A percentile compares a stretch with the other conserved stretches of the same genome.
These are phyloP conservation scores for Asobara japonica DNA, from an alignment of 1,140 invertebrate species.

Conservation along the genomic window DNA sequence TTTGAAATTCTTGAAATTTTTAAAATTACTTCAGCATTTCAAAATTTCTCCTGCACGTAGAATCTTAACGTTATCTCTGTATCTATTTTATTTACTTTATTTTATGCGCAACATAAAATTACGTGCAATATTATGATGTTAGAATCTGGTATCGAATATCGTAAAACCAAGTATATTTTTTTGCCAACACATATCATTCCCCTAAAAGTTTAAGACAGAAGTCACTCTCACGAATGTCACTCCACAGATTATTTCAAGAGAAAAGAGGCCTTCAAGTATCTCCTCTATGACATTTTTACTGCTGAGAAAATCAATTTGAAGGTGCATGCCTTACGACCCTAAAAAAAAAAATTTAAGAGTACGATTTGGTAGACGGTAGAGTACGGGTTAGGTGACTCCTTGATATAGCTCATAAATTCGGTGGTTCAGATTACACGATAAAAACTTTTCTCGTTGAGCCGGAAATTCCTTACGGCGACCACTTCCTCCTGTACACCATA, in stretches of 20 bases:
- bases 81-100: no score
- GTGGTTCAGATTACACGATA: slow-evolving; percentile 23
- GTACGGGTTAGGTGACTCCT: not conserved
- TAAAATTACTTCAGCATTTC: no score
- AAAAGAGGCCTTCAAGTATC: not conserved
- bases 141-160: no score
- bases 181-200: no score
- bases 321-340: slow-evolving; percentile 1
- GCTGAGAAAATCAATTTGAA: not conserved
- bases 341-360: not conserved
- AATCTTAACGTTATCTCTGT: no score
- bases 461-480: not conserved
- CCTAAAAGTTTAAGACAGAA: not conserved
- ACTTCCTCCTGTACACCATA: not conserved
- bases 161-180: no score
- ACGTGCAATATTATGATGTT: no score
- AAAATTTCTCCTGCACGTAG: no score
- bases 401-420: slow-evolving; percentile 22
- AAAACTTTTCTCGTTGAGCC: slow-evolving; percentile 17
- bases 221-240: not conserved
- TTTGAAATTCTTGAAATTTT: no score
- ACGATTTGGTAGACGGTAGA: not conserved
- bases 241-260: not conserved
- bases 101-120: no score
- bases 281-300: not conserved